Conservation (phyloP, 1,140 invertebrate genomes). For the Trachelipus rathkii region DNA sequence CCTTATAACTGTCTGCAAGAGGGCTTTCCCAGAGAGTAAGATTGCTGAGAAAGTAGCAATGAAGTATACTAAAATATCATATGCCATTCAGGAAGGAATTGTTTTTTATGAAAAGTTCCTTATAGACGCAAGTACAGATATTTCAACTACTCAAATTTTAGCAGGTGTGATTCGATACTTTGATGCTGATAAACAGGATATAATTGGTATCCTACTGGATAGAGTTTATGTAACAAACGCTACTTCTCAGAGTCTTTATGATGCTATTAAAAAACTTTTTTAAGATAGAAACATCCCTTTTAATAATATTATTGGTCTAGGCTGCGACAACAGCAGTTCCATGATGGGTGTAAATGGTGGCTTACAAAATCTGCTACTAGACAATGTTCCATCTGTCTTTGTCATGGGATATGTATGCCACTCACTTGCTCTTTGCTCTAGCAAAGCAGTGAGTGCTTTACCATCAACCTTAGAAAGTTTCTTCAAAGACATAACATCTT, state of each 20-base stretch:
- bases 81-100: conserved; percentile 33
- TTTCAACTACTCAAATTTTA: conserved; percentile 35
- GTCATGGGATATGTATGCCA: conserved; percentile 31
- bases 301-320: conserved; percentile 25
- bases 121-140: conserved; percentile 38
- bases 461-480: conserved; percentile 28
- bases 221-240: conserved; percentile 26
- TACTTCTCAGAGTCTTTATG: conserved; percentile 25
- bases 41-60: conserved; percentile 22
- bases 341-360: conserved; percentile 31
- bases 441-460: conserved; percentile 11
- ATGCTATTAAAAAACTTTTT: conserved; percentile 26
- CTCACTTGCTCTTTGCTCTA: conserved; percentile 30
- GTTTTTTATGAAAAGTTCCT: conserved; percentile 24
- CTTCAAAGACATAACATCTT: conserved; percentile 27
- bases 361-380: conserved; percentile 20
- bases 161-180: conserved; percentile 30
- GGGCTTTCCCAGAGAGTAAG: conserved; percentile 24
- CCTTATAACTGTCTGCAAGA: conserved; percentile 9
- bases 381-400: conserved; percentile 27
- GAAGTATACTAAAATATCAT: conserved; percentile 23
- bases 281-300: conserved; percentile 22
- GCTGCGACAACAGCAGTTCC: conserved; percentile 26
- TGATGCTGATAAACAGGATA: conserved; percentile 24
- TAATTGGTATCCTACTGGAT: conserved; percentile 26